Conservation (phyloP, 2,888 invertebrate species). For the Prenolepis imparis region DNA sequence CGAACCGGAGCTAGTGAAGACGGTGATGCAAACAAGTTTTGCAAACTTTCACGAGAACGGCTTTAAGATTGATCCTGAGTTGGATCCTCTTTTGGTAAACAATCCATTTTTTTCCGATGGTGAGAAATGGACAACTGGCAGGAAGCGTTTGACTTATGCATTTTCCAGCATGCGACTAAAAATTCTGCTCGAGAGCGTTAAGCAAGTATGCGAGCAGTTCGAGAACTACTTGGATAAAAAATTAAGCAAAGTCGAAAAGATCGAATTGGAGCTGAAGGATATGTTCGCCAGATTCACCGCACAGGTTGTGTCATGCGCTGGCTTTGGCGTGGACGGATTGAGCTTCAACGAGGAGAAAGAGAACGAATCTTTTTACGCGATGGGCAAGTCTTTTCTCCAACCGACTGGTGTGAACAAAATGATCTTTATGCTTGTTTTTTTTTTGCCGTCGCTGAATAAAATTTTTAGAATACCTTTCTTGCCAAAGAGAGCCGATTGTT, state of each 20-base stretch:
- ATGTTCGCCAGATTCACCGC: slow-evolving; percentile 74
- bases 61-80: slow-evolving; percentile 45
- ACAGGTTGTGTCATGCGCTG: slow-evolving; percentile 76
- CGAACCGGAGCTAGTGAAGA: slow-evolving; percentile 79
- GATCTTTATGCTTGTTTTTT: slow-evolving; percentile 49
- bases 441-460: slow-evolving; percentile 62
- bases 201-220: slow-evolving; percentile 73
- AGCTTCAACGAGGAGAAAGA: slow-evolving; percentile 72
- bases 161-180: slow-evolving; percentile 74
- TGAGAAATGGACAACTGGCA: slow-evolving; percentile 71
- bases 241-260: not conserved
- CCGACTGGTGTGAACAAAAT: slow-evolving; percentile 65
- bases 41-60: slow-evolving; percentile 76
- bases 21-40: slow-evolving; percentile 76
- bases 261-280: slow-evolving; percentile 73
- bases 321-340: slow-evolving; percentile 77
- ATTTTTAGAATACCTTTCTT: slow-evolving; percentile 62
- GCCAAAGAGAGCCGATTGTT: slow-evolving; percentile 67
- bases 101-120: slow-evolving; percentile 80
- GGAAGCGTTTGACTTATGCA: slow-evolving; percentile 67
- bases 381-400: slow-evolving; percentile 67
- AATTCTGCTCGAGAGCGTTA: slow-evolving; percentile 73
- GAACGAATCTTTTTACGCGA: slow-evolving; percentile 58
- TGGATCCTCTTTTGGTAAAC: slow-evolving; percentile 74
- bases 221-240: slow-evolving; percentile 57